Evolutionary conservation across 92 coral and sea anemone genomes (phyloP).

Genomic region (Diadumene lineata): DNA sequence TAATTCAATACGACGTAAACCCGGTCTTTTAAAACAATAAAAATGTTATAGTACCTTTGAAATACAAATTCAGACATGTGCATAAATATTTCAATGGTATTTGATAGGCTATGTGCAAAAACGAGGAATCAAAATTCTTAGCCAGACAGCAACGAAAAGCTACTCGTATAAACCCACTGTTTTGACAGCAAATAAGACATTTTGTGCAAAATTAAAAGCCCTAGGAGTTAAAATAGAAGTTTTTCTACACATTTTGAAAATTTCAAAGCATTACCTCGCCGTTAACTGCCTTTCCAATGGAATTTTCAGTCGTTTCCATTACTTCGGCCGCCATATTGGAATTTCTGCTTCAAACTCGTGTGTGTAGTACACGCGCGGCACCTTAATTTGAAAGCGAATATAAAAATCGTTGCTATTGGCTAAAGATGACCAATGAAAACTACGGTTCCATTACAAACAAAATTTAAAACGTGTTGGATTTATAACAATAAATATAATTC

Average conservation of each 20-base stretch:
- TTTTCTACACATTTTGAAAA: not conserved
- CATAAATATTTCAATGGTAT: too few relatives aligned
- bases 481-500: not conserved
- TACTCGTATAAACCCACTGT: not conserved
- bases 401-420: constrained; percentile 1
- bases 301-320: constrained; percentile 14
- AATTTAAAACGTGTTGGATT: not conserved
- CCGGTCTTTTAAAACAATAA: too few relatives aligned
- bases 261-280: constrained; percentile 18
- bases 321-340: constrained; percentile 26
- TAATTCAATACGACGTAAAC: too few relatives aligned
- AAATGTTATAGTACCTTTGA: too few relatives aligned
- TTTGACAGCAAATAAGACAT: not conserved
- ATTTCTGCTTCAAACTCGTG: constrained; percentile 6
- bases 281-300: constrained; percentile 13
- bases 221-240: not conserved
- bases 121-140: not conserved
- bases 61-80: too few relatives aligned
- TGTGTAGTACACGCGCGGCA: not conserved
- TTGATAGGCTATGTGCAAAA: too few relatives aligned
- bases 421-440: not conserved
- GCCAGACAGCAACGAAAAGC: not conserved
- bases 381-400: constrained; percentile 1
- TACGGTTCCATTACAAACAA: not conserved
- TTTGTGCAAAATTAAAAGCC: not conserved